phyloP scores from a whole-genome alignment of 2,113 vertebrate genomes.

The Thomomys bottae region DNA sequence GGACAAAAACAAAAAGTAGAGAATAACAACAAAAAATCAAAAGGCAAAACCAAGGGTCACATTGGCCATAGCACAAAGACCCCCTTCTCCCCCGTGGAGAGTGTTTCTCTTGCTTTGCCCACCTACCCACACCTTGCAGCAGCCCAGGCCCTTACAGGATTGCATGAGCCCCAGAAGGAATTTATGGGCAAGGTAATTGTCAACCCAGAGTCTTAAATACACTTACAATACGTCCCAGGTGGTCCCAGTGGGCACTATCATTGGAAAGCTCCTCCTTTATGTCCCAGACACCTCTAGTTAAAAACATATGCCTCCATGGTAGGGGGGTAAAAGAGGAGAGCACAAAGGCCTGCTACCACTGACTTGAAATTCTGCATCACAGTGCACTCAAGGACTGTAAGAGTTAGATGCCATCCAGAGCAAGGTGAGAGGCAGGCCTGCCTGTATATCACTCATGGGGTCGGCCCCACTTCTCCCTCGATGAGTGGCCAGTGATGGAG shows the following conservation, averaged over 20 bases:
- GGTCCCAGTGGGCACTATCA: background rate
- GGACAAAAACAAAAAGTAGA: too few species aligned
- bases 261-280: background rate
- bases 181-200: background rate
- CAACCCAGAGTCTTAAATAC: constrained; percentile 71
- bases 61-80: background rate
- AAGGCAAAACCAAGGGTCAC: background rate
- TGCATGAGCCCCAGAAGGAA: constrained; percentile 58
- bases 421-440: background rate
- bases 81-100: background rate
- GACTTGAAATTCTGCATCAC: background rate
- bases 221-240: constrained; percentile 71
- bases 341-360: background rate
- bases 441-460: background rate
- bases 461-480: background rate
- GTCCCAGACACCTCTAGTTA: constrained; percentile 40
- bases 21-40: too few species aligned
- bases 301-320: background rate
- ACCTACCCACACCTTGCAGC: too few species aligned
- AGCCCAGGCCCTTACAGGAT: background rate
- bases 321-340: background rate
- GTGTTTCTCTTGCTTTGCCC: too few species aligned
- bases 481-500: background rate
- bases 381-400: background rate
- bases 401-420: background rate